Percentiles rank a stretch among this genome's conserved stretches.
Evolutionary conservation across 2,888 invertebrate genomes (phyloP).

Genomic region (Epinotia bilunana): DNA sequence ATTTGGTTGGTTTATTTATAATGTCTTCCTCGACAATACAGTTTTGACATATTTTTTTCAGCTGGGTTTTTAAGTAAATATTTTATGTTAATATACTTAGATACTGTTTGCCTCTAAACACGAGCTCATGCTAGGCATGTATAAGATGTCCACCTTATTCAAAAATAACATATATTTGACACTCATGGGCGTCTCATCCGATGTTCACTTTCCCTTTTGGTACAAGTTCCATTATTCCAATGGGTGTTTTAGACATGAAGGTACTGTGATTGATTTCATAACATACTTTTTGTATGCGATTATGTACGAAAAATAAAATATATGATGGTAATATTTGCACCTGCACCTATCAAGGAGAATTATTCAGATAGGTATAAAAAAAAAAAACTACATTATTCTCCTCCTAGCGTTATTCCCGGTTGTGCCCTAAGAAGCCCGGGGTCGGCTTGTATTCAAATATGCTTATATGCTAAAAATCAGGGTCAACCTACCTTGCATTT

Average conservation of each 20-base stretch:
- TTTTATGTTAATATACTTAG: too few species aligned
- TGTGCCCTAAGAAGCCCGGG: too few species aligned
- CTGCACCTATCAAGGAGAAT: neutral
- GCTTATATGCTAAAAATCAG: too few species aligned
- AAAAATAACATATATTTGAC: conserved; percentile 4
- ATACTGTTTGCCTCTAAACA: neutral
- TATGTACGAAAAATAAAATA: neutral
- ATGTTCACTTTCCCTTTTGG: neutral
- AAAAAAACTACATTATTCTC: too few species aligned
- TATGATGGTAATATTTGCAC: neutral
- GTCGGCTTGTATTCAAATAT: too few species aligned
- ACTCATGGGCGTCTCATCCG: neutral
- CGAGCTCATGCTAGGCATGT: neutral
- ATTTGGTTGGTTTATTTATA: too few species aligned
- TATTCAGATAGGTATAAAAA: too few species aligned
- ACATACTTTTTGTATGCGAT: neutral
- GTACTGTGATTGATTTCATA: neutral
- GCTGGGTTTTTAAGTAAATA: too few species aligned
- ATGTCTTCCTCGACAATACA: too few species aligned
- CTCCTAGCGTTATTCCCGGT: too few species aligned
- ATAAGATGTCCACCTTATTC: neutral
- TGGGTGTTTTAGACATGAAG: neutral
- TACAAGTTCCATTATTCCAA: neutral
- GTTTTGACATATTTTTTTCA: too few species aligned
- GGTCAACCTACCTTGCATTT: too few species aligned